Conservation (phyloP, 2,113 vertebrate species). For the Maccullochella peelii region DNA sequence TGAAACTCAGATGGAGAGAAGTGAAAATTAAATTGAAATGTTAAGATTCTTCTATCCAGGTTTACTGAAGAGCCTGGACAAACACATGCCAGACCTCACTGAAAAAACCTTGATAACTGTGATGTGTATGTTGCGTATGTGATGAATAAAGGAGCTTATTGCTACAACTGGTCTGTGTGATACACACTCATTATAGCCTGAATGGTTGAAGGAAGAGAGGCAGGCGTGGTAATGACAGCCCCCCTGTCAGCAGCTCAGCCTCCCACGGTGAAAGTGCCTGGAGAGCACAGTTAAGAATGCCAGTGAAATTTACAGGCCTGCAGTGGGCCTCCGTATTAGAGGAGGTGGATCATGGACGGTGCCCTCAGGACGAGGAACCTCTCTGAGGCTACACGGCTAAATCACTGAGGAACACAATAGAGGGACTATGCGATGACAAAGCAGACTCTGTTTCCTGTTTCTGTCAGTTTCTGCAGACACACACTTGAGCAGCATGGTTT, state of each 20-base stretch:
- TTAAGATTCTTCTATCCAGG: conserved; percentile 2
- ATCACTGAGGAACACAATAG: conserved; percentile 70
- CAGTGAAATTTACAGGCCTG: conserved; percentile 73
- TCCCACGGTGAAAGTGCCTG: conserved; percentile 73
- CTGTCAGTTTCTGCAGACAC: conserved; percentile 56
- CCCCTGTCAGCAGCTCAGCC: conserved; percentile 63
- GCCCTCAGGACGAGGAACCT: conserved; percentile 72
- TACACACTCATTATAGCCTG: conserved; percentile 44
- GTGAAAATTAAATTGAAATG: conserved; percentile 36
- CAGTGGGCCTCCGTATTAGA: conserved; percentile 62
- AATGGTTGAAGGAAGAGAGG: conserved; percentile 53
- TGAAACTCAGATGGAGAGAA: background rate
- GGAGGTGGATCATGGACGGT: conserved; percentile 56
- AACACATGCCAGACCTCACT: conserved; percentile 26
- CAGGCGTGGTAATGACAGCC: conserved; percentile 59
- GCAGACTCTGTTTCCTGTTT: conserved; percentile 71
- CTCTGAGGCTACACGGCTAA: conserved; percentile 34
- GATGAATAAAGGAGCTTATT: conserved; percentile 21
- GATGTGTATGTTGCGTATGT: conserved; percentile 25
- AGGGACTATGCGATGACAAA: conserved; percentile 74
- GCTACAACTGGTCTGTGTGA: conserved; percentile 31
- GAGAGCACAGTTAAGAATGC: conserved; percentile 63
- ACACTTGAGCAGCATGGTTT: conserved; percentile 55
- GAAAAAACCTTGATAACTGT: conserved; percentile 31
- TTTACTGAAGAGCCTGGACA: conserved; percentile 29